phyloP scores from a whole-genome alignment of 2,113 vertebrate species.

The Oreocharis arfaki region DNA sequence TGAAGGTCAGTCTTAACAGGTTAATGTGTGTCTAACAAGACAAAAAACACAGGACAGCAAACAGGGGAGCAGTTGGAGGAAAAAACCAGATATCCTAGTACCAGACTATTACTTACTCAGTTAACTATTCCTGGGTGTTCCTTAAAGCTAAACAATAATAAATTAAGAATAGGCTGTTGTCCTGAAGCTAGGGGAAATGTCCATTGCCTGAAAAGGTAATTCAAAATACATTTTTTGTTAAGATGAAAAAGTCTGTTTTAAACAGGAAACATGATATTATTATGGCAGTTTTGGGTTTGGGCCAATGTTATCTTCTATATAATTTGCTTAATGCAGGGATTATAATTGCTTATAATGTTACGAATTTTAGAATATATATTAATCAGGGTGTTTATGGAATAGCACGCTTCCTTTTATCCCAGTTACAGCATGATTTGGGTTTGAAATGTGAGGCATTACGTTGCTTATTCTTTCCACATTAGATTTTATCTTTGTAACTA shows the following conservation, averaged over 20 bases:
- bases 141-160: background rate
- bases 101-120: background rate
- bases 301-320: background rate
- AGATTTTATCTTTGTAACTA: conserved; percentile 44
- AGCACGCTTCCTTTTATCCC: background rate
- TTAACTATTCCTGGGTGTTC: background rate
- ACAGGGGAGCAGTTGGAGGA: background rate
- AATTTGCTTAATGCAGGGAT: background rate
- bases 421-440: background rate
- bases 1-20: conserved; percentile 12
- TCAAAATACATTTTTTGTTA: conserved; percentile 1
- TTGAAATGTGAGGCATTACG: background rate
- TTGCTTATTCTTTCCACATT: background rate
- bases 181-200: background rate
- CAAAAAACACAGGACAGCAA: conserved; percentile 18
- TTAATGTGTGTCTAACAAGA: conserved; percentile 38
- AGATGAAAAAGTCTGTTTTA: conserved; percentile 8
- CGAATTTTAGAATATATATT: background rate
- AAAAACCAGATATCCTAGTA: background rate
- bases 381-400: background rate
- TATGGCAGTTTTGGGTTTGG: background rate
- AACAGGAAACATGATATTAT: background rate
- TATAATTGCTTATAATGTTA: background rate
- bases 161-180: background rate
- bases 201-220: background rate